Base-by-base conservation (phyloP, 2,113 vertebrate species). In the Orthonyx spaldingii region DNA sequence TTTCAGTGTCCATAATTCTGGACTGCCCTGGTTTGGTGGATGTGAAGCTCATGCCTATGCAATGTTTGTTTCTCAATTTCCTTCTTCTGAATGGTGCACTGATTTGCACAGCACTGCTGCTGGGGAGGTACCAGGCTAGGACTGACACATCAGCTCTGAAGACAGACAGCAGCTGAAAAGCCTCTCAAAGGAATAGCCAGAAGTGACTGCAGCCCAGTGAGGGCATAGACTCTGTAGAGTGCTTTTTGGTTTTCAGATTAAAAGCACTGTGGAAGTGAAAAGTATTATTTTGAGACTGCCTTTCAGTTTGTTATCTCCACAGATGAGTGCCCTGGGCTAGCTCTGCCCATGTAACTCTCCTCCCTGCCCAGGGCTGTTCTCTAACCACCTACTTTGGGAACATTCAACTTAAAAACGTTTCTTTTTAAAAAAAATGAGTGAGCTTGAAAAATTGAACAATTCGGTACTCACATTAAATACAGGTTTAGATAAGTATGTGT, bases 171-270 rank as follows among this genome's bases (percentile, higher is more conserved):
- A 52, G 32, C 56, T 42, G 68, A 76, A 92, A 83, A 80, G 32
- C 18, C 37, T 80, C 72, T 81, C 42, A 64, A 6, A 88, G 17
- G 32, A 92, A 80, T 22, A 12, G 6, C 20, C 5, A 2, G n/a
- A 75, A 75, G 69, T 2, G 4, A 52, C 52, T 72, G 79, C 53
- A 93, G 63, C 82, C 44, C 21, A 49, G 39, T 0, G 0, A 77
- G 14, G 13, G 41, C 61, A 77, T 1, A 1, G 30, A 50, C 13
- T 89, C 75, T 78, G 64, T 14, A 60, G 44, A 4, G 0, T 39
- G 72, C 41, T 53, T 80, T 95, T 69, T 80, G 17, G 5, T 70
- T 94, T 85, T 88, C 46, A 75, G 68, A 77, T 90, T 80, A 95
- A 95, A 91, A 37, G 30, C 37, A 47, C 4, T 49, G 33, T 22